These are phyloP conservation scores for Chaetops frenatus DNA, from an alignment of 2,113 vertebrate genomes.

Conservation along the genomic window DNA sequence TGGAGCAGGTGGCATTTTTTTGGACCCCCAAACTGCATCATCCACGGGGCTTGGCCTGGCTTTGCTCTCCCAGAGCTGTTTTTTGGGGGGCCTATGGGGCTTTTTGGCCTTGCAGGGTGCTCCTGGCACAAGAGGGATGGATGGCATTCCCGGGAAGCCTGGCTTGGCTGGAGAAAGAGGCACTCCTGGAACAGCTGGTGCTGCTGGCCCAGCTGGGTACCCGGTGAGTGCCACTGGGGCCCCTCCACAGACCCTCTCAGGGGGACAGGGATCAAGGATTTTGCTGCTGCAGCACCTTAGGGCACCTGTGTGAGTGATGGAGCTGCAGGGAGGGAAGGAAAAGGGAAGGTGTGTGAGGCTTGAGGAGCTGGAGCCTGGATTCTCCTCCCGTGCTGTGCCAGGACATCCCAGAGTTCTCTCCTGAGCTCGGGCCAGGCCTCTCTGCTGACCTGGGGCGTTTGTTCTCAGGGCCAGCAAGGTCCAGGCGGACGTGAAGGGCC, in stretches of 20 bases:
- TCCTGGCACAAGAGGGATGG: constrained; percentile 67
- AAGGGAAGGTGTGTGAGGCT: not conserved
- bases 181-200: constrained; percentile 63
- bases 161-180: constrained; percentile 76
- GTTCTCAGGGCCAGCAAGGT: constrained; percentile 74
- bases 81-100: not conserved
- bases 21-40: rapidly evolving
- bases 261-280: not conserved
- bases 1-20: not conserved
- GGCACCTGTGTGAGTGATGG: too few relatives aligned
- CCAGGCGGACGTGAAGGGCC: constrained; percentile 65
- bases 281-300: not conserved
- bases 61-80: not conserved
- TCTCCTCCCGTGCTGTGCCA: not conserved
- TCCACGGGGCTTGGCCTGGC: rapidly evolving
- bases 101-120: constrained; percentile 67
- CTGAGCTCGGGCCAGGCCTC: not conserved
- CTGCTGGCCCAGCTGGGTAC: constrained; percentile 70
- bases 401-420: rapidly evolving
- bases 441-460: not conserved
- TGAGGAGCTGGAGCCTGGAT: not conserved
- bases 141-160: constrained; percentile 71
- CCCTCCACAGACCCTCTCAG: not conserved
- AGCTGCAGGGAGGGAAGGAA: not conserved
- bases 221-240: constrained; percentile 69